Percentiles rank a stretch among this genome's conserved stretches.
These are phyloP conservation scores for Galeopterus variegatus DNA, from an alignment of 2,113 vertebrate species.

Conservation along the genomic window DNA sequence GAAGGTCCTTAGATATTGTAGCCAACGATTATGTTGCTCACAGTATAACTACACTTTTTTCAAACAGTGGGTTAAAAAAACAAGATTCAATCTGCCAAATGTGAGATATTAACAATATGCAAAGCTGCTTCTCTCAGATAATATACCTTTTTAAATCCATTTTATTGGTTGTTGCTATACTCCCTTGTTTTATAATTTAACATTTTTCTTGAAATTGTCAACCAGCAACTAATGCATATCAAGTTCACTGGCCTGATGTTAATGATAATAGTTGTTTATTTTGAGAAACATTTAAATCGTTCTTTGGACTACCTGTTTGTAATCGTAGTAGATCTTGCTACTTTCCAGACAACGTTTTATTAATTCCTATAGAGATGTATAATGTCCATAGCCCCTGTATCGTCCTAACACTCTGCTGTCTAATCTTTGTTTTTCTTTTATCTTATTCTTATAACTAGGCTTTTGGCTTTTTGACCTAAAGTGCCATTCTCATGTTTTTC, in stretches of 20 bases:
- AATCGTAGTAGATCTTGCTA: conserved; percentile 25
- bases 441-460: not conserved
- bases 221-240: not conserved
- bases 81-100: conserved; percentile 23
- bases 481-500: not conserved
- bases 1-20: not conserved
- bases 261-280: not conserved
- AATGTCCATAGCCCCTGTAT: not conserved
- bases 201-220: conserved; percentile 15
- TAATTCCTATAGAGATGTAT: not conserved
- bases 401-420: not conserved
- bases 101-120: conserved; percentile 31
- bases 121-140: not conserved
- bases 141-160: not conserved
- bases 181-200: not conserved
- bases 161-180: not conserved
- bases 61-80: not conserved
- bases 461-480: not conserved
- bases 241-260: not conserved
- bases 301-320: conserved; percentile 4
- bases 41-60: not conserved
- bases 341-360: conserved; percentile 19
- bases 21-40: conserved; percentile 33
- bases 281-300: conserved; percentile 44
- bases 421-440: not conserved